Base-by-base conservation (phyloP, 1,140 invertebrate genomes). In the Heliconius himera region DNA sequence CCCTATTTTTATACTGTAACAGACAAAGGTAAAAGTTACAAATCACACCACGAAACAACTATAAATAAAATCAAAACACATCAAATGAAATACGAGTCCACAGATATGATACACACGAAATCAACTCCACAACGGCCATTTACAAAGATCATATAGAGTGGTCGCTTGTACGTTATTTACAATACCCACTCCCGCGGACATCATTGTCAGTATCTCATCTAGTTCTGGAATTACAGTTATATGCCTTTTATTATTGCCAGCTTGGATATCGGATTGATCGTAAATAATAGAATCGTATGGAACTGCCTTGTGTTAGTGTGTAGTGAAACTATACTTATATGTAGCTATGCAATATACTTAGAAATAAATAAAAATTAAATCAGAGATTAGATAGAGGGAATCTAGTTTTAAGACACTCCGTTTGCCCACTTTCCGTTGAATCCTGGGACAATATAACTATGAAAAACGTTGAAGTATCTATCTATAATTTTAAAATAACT, bases 261-360 rank as follows among this genome's bases (percentile, higher is more conserved):
- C 73, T 74, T 49, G 51, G 36, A 74, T 74, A 74, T 60, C 51
- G 56, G 73, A 74, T 74, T 74, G 73, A 18, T 38, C 73, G 2
- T 74, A 74, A 56, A 74, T 74, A 74, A 74, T 74, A 74, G 46
- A 74, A 54, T 56, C n/a, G 73, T 22, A 60, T 60, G 56, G 20
- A 9, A 11, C 41, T 46, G 41, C 41, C 41, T 46, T 13, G 3
- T 46, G 41, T 46, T 1, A 46, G 11, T 46, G 3, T 36, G 33
- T 36, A 6, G 33, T 1, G 33, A 36, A 36, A 36, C 33, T 36
- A 0, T 5, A 33, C 33, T 33, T 5, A 33, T 33, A 36, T 36
- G 6, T 36, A 36, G 6, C 33, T 36, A 36, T 6, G 33, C 0
- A 36, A 6, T 36, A 36, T 36, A 36, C 6, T 6, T 36, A 36